phyloP scores from a whole-genome alignment of 2,888 invertebrate species.

The Melipona bicolor region DNA sequence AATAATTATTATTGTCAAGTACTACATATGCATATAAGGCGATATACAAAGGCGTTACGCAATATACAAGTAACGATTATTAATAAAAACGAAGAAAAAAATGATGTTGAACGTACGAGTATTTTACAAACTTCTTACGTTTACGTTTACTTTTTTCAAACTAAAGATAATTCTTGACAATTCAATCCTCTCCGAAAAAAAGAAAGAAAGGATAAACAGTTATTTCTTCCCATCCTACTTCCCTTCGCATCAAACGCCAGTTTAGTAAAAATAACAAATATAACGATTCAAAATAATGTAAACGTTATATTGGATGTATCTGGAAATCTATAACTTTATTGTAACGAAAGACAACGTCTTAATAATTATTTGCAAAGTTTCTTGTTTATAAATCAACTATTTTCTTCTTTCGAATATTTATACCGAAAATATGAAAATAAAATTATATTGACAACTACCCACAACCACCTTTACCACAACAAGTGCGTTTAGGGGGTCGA shows the following conservation, averaged over 20 bases:
- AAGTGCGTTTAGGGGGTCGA: constrained; percentile 80
- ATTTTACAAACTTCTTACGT: background rate
- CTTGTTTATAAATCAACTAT: background rate
- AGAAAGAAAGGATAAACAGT: background rate
- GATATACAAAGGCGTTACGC: constrained; percentile 73
- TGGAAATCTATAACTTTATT: constrained; percentile 7
- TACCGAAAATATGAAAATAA: background rate
- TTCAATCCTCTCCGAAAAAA: background rate
- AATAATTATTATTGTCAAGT: constrained; percentile 82
- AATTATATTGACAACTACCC: constrained; percentile 69
- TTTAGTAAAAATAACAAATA: background rate
- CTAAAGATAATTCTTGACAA: background rate
- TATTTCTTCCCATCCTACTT: background rate
- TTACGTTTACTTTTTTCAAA: too few relatives aligned
- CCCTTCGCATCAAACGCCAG: background rate
- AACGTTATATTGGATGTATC: background rate
- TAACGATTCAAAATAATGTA: background rate
- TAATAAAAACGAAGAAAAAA: constrained; percentile 73
- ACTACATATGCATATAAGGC: constrained; percentile 74
- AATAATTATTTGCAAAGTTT: constrained; percentile 9
- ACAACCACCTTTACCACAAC: constrained; percentile 81
- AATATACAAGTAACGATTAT: constrained; percentile 82
- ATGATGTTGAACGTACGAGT: constrained; percentile 78
- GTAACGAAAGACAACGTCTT: background rate
- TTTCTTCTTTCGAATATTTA: background rate